Conservation (phyloP, 1,140 invertebrate species). For the Harpegnathos saltator region DNA sequence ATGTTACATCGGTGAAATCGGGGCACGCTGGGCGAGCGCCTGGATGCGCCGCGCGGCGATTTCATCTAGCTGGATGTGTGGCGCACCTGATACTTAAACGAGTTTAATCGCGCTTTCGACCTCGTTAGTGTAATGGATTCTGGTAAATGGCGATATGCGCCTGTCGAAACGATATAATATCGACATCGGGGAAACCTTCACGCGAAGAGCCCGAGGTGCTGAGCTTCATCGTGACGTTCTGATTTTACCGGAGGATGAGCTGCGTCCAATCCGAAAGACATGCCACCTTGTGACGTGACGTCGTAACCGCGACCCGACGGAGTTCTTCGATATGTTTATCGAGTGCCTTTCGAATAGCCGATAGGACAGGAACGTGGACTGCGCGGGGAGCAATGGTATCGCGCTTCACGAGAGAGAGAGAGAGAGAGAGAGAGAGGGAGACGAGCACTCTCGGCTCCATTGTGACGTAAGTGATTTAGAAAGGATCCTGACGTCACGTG, state of each 20-base stretch:
- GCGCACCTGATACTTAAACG: background rate
- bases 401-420: slow-evolving; percentile 32
- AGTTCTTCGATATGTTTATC: background rate
- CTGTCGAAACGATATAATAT: background rate
- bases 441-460: slow-evolving; percentile 33
- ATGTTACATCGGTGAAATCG: slow-evolving; percentile 18
- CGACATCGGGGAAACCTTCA: no score
- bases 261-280: background rate
- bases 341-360: background rate
- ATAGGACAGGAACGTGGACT: background rate
- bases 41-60: background rate
- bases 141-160: background rate
- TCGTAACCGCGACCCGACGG: background rate
- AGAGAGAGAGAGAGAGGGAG: no score
- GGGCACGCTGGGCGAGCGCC: background rate
- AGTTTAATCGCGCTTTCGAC: slow-evolving; percentile 18
- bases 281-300: background rate
- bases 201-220: background rate
- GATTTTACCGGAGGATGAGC: background rate
- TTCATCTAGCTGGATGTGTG: background rate
- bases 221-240: background rate
- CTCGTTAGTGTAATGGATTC: slow-evolving; percentile 3
- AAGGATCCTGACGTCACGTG: slow-evolving; percentile 40
- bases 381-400: background rate
- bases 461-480: slow-evolving; percentile 56